phyloP scores from a whole-genome alignment of 2,113 vertebrate genomes.

The Typhlomys cinereus region DNA sequence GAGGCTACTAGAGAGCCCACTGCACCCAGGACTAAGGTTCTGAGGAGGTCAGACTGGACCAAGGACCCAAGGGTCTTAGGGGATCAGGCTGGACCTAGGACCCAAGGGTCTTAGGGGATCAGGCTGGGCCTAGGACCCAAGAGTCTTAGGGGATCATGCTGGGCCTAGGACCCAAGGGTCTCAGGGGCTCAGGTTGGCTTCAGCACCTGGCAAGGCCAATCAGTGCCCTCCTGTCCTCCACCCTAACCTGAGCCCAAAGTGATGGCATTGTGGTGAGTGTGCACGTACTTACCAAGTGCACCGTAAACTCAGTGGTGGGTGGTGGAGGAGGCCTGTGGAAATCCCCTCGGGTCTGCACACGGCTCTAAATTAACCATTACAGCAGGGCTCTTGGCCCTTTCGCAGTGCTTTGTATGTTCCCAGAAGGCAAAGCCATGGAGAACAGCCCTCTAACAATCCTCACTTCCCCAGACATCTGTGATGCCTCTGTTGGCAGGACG shows the following conservation, averaged over 20 bases:
- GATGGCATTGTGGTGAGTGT: rapidly evolving
- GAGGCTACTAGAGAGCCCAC: no score
- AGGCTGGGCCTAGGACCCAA: rapidly evolving
- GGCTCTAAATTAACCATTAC: rapidly evolving
- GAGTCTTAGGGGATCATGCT: rapidly evolving
- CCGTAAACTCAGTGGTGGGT: no score
- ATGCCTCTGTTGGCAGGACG: not conserved
- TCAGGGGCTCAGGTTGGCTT: rapidly evolving
- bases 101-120: no score
- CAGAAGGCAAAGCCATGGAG: rapidly evolving
- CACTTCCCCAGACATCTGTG: no score
- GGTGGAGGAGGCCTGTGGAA: not conserved
- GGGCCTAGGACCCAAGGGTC: no score
- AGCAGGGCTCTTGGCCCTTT: rapidly evolving
- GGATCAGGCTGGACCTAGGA: rapidly evolving
- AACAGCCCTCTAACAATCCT: no score
- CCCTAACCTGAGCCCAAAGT: rapidly evolving
- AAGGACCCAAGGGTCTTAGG: rapidly evolving
- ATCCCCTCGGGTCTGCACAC: not conserved
- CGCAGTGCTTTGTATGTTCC: not conserved
- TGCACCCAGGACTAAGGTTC: rapidly evolving
- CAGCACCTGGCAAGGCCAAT: rapidly evolving
- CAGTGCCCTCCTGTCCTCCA: not conserved
- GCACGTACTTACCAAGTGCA: rapidly evolving
- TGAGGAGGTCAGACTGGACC: not conserved